These are phyloP conservation scores for Synchiropus splendidus DNA, from an alignment of 2,113 vertebrate species.

Conservation along the genomic window DNA sequence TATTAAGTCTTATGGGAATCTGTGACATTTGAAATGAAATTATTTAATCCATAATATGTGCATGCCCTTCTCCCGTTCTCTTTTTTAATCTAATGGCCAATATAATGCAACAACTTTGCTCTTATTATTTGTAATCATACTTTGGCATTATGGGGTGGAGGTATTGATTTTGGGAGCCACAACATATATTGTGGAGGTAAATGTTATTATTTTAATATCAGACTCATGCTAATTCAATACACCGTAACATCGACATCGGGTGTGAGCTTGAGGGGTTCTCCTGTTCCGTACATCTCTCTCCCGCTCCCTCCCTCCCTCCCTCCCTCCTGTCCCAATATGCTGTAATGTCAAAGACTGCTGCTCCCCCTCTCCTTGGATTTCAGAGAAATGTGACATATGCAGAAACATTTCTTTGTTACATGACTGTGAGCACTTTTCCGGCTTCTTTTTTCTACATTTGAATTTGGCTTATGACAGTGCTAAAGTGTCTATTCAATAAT, in stretches of 20 bases:
- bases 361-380: too few relatives aligned
- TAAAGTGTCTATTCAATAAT: too few relatives aligned
- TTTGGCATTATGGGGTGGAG: conserved; percentile 60
- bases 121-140: conserved; percentile 72
- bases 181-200: conserved; percentile 67
- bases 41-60: conserved; percentile 64
- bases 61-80: conserved; percentile 50
- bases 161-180: conserved; percentile 69
- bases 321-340: conserved; percentile 1
- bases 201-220: conserved; percentile 75
- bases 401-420: too few relatives aligned
- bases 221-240: conserved; percentile 69
- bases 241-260: conserved; percentile 55
- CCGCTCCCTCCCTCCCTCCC: conserved; percentile 9
- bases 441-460: too few relatives aligned
- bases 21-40: conserved; percentile 72
- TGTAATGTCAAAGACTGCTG: conserved; percentile 1
- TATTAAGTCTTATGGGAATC: conserved; percentile 62
- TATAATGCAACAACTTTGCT: conserved; percentile 62
- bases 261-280: conserved; percentile 49
- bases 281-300: too few relatives aligned
- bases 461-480: too few relatives aligned
- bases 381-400: too few relatives aligned
- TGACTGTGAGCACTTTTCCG: too few relatives aligned
- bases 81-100: conserved; percentile 51